Evolutionary conservation across 2,797 vertebrate genomes (phyloP).

Genomic region (Gobio occitaniae): DNA sequence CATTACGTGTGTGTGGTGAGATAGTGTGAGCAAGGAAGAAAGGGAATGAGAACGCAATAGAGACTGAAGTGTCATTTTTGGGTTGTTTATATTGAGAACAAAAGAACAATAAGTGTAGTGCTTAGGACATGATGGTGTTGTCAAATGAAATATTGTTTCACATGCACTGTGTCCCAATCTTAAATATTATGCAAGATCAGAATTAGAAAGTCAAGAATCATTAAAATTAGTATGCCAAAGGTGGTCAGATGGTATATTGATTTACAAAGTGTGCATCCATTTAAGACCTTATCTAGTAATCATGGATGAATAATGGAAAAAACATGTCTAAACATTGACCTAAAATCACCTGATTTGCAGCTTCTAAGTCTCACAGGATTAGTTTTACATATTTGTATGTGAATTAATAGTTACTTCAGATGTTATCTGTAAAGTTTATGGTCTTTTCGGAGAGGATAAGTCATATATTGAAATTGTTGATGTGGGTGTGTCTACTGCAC

Average conservation of each 20-base stretch:
- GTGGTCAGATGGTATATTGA: not conserved
- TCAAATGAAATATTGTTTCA: not conserved
- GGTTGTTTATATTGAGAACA: slow-evolving; percentile 6
- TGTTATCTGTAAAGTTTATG: too few species aligned
- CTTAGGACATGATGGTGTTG: not conserved
- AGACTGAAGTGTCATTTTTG: slow-evolving; percentile 7
- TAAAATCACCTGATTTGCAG: too few species aligned
- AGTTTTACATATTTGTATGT: too few species aligned
- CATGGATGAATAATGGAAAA: too few species aligned
- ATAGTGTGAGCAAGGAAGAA: not conserved
- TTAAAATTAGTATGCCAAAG: not conserved
- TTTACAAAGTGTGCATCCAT: not conserved
- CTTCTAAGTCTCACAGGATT: too few species aligned
- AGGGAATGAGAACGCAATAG: not conserved
- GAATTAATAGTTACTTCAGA: too few species aligned
- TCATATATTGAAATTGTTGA: too few species aligned
- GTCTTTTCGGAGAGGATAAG: too few species aligned
- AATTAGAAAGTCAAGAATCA: not conserved
- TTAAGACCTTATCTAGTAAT: too few species aligned
- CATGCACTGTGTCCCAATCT: not conserved
- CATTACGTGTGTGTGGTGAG: not conserved
- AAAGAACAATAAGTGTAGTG: slow-evolving; percentile 9
- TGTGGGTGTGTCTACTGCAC: too few species aligned
- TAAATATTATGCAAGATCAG: not conserved
- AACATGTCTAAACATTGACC: too few species aligned